Evolutionary conservation across 2,888 invertebrate species (phyloP).

Genomic region (Coenonympha glycerion): DNA sequence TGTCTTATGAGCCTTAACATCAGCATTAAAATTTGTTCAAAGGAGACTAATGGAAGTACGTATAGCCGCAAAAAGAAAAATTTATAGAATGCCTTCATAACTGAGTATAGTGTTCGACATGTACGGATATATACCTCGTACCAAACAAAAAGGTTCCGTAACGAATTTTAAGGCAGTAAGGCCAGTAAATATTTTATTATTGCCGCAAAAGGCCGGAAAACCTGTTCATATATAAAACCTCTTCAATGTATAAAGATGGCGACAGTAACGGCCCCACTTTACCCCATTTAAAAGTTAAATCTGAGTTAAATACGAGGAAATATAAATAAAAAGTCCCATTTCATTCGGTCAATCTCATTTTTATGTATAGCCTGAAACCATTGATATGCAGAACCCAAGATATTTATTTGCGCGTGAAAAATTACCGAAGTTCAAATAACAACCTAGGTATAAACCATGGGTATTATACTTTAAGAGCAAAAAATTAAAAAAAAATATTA

Average conservation of each 20-base stretch:
- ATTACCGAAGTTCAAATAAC: too few relatives aligned
- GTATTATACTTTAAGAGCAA: too few relatives aligned
- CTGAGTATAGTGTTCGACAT: too few relatives aligned
- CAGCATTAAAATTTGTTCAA: too few relatives aligned
- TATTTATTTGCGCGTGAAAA: background rate
- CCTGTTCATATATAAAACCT: background rate
- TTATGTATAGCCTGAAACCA: conserved; percentile 11
- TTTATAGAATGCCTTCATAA: too few relatives aligned
- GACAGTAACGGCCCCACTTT: conserved; percentile 12
- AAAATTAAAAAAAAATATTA: too few relatives aligned
- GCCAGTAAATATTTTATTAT: background rate
- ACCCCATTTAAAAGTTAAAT: conserved; percentile 15
- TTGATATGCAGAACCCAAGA: background rate
- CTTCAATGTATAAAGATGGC: conserved; percentile 2
- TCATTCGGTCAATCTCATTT: conserved; percentile 7
- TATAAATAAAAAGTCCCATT: conserved; percentile 14
- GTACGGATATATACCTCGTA: too few relatives aligned
- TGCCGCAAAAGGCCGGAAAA: background rate
- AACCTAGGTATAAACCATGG: background rate
- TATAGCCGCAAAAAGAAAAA: too few relatives aligned
- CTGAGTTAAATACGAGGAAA: conserved; percentile 10
- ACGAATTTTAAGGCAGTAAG: background rate
- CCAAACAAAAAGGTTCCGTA: background rate
- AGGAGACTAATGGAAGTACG: too few relatives aligned
- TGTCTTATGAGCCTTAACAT: too few relatives aligned